phyloP scores from a whole-genome alignment of 2,113 vertebrate species.

The Alosa alosa region DNA sequence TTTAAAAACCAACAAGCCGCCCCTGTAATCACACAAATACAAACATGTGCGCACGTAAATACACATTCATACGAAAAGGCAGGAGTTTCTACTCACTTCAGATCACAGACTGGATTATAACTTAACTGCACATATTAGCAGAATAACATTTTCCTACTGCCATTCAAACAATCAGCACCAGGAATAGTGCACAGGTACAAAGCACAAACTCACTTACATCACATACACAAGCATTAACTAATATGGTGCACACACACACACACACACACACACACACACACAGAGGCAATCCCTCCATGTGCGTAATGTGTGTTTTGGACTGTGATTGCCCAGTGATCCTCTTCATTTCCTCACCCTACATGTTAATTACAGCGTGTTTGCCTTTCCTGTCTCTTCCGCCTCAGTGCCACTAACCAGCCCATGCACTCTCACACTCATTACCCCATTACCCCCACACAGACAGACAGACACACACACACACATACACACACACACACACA shows the following conservation, averaged over 20 bases:
- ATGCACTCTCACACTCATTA: conserved; percentile 9
- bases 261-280: neutral
- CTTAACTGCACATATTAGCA: neutral
- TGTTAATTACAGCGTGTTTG: conserved; percentile 49
- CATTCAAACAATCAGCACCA: neutral
- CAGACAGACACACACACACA: conserved; percentile 4
- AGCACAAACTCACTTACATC: neutral
- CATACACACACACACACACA: too few relatives aligned
- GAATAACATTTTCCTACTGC: neutral
- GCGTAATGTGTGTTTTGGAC: conserved; percentile 45
- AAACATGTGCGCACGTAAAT: conserved; percentile 35
- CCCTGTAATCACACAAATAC: neutral
- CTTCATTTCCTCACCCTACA: conserved; percentile 25
- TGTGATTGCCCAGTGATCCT: conserved; percentile 51
- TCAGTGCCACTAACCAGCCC: conserved; percentile 24
- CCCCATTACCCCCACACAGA: neutral
- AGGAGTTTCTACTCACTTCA: neutral
- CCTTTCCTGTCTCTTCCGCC: conserved; percentile 21
- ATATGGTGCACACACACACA: neutral
- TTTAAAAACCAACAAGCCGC: conserved; percentile 52
- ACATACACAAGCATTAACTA: neutral
- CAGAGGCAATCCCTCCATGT: conserved; percentile 37
- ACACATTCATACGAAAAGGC: conserved; percentile 15
- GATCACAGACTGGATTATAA: neutral
- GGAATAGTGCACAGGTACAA: neutral